A percentile compares a stretch with the other conserved stretches of the same genome.
phyloP scores from a whole-genome alignment of 2,888 invertebrate genomes.

The Corbicula japonica region DNA sequence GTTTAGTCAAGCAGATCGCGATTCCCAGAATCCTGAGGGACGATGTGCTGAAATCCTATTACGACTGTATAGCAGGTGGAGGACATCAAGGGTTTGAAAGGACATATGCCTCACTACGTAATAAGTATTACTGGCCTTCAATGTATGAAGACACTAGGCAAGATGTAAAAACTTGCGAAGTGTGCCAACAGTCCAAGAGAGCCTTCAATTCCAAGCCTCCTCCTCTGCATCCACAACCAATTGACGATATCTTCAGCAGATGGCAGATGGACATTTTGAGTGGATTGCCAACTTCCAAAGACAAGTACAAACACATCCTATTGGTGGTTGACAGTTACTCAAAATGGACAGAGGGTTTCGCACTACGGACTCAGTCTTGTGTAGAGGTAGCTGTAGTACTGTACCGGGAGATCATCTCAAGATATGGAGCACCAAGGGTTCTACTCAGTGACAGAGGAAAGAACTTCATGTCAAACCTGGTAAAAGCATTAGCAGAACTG shows the following conservation, averaged over 20 bases:
- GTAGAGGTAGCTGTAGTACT: conserved; percentile 43
- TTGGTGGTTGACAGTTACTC: conserved; percentile 59
- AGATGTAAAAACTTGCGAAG: conserved; percentile 52
- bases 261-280: conserved; percentile 62
- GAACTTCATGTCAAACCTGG: conserved; percentile 48
- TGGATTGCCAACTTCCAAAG: conserved; percentile 41
- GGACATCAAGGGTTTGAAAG: conserved; percentile 65
- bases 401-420: conserved; percentile 40
- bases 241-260: conserved; percentile 87
- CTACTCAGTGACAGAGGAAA: conserved; percentile 43
- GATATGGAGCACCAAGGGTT: conserved; percentile 40
- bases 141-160: conserved; percentile 57
- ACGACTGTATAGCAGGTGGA: conserved; percentile 42
- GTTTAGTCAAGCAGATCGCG: conserved; percentile 6
- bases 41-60: conserved; percentile 53
- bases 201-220: conserved; percentile 30
- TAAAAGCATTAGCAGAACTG: conserved; percentile 40
- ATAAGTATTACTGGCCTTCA: conserved; percentile 62
- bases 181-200: conserved; percentile 54
- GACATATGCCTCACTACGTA: conserved; percentile 52
- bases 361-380: conserved; percentile 39
- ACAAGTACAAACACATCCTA: conserved; percentile 55
- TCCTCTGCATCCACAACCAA: conserved; percentile 64
- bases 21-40: conserved; percentile 21
- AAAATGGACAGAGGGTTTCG: conserved; percentile 53